Evolutionary conservation across 35 echinoderm and acorn worm genomes (phyloP).

Genomic region (Ophiothrix spiculata): DNA sequence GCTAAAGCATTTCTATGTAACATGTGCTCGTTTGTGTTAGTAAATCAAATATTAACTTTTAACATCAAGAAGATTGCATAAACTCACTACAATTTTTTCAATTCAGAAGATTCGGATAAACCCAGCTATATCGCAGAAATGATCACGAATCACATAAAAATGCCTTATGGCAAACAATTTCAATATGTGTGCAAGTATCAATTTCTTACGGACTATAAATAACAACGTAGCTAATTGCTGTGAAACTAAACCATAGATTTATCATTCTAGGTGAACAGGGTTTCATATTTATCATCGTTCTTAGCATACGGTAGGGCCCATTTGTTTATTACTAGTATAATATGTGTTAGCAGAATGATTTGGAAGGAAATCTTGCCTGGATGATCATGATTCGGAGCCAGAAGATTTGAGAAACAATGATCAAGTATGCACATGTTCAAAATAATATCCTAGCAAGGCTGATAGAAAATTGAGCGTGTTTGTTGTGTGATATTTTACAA

Average conservation of each 20-base stretch:
- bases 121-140: too few relatives aligned
- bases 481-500: too few relatives aligned
- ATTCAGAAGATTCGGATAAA: too few relatives aligned
- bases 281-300: not conserved
- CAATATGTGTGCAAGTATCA: not conserved
- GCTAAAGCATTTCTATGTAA: too few relatives aligned
- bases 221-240: not conserved
- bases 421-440: slow-evolving; percentile 9
- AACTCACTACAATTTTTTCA: too few relatives aligned
- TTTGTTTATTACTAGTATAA: not conserved
- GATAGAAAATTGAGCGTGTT: too few relatives aligned
- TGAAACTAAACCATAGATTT: not conserved
- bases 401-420: slow-evolving; percentile 4
- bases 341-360: not conserved
- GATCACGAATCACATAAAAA: too few relatives aligned
- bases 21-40: too few relatives aligned
- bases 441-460: too few relatives aligned
- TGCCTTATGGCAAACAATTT: not conserved
- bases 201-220: not conserved
- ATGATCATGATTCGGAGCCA: too few relatives aligned
- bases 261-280: not conserved
- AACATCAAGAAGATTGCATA: too few relatives aligned
- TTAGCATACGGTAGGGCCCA: not conserved
- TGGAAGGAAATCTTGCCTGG: not conserved
- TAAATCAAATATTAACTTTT: too few relatives aligned